These are phyloP conservation scores for Leptodirus hochenwartii DNA, from an alignment of 2,888 invertebrate species.

Conservation along the genomic window DNA sequence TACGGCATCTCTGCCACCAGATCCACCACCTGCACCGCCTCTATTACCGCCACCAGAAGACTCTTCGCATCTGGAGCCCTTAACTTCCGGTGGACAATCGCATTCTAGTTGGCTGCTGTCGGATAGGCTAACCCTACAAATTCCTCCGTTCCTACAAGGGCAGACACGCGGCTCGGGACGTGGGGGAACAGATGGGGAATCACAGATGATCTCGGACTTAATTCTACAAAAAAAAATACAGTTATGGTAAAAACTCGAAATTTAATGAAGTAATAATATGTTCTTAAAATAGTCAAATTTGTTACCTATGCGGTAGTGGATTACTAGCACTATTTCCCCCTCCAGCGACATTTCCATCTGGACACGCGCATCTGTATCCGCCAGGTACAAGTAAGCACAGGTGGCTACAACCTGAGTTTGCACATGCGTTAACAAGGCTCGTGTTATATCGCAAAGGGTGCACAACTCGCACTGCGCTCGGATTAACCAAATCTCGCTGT, in stretches of 20 bases:
- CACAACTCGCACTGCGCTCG: slow-evolving; percentile 68
- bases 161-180: slow-evolving; percentile 62
- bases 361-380: slow-evolving; percentile 81
- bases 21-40: no score
- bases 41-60: no score
- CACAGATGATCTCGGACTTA: slow-evolving; percentile 54
- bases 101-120: slow-evolving; percentile 44
- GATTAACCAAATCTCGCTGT: slow-evolving; percentile 67
- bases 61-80: slow-evolving; percentile 55
- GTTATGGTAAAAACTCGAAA: no score
- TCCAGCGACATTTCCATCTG: no score
- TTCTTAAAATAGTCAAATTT: no score
- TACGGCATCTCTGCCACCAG: slow-evolving; percentile 29
- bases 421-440: slow-evolving; percentile 47
- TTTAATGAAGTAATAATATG: no score
- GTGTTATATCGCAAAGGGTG: slow-evolving; percentile 72
- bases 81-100: slow-evolving; percentile 50
- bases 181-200: slow-evolving; percentile 62
- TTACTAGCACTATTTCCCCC: no score
- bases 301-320: no score
- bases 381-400: slow-evolving; percentile 80
- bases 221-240: no score
- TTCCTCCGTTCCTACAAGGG: slow-evolving; percentile 73
- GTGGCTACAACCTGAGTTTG: slow-evolving; percentile 67
- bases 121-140: slow-evolving; percentile 41